Evolutionary conservation across 2,888 invertebrate species (phyloP), one percentile per base, ranked within the genome.

Genomic region (Bombylius discolor): DNA sequence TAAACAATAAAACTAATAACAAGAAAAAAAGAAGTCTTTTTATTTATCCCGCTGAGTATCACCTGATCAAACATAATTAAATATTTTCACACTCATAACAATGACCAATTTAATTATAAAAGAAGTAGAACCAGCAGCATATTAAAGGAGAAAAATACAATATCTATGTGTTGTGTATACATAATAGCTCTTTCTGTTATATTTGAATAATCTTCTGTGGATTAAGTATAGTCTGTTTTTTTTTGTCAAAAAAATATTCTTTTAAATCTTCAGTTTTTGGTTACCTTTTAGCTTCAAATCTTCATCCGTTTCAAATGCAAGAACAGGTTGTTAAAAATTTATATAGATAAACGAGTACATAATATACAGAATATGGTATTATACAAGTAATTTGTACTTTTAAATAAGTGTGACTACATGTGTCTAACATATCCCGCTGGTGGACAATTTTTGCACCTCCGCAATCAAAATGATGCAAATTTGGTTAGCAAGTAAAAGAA

Each of bases 41-140:
- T 44, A 42, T 11, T 36, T 3, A 50, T 51, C 55, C 55, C 14
- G 48, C 49, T 47, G 52, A 47, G 47, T 51, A 47, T 55, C 49
- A 56, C 59, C 56, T 59, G 59, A 59, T 52, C 56, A 59, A 55
- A 55, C 59, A 60, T 62, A 62, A 63, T 64, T 62, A 62, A 70
- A 69, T 70, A 72, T 70, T 73, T 72, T 72, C 72, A 72, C 72
- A 72, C 73, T 72, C 68, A 68, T 67, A 65, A 72, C 71, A 72
- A 71, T 71, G 67, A 62, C 57, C 56, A 47, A 50, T 55, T 55
- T 50, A 55, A 50, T 55, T 50, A 55, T 50, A 55, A 51, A 55
- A 46, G 46, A 45, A 46, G 34, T 36, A 42, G 7, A 42, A n/a
- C 39, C 36, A 39, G 39, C 39, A 50, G 50, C 36, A 50, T 36